Percentiles rank a stretch among this genome's conserved stretches.
phyloP scores from a whole-genome alignment of 2,113 vertebrate species.

The Melanerpes aurifrons region DNA sequence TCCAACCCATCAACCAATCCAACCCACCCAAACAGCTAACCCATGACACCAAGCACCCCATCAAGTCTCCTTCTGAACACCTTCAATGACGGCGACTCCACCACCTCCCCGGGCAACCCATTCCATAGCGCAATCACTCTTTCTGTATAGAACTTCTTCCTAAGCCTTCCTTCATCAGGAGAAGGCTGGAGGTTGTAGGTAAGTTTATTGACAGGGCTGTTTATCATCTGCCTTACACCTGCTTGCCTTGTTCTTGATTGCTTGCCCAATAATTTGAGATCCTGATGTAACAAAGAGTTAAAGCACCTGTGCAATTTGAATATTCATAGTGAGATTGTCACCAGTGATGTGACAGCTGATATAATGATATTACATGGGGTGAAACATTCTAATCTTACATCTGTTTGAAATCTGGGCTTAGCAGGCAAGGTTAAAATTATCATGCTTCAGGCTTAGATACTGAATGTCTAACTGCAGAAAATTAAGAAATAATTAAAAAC shows the following conservation, averaged over 20 bases:
- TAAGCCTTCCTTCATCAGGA: too few species aligned
- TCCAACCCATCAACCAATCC: too few species aligned
- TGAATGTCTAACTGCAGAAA: background rate
- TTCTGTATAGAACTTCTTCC: too few species aligned
- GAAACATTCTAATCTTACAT: background rate
- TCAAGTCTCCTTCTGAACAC: too few species aligned
- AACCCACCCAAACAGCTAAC: too few species aligned
- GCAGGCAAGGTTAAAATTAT: background rate
- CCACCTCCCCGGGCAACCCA: too few species aligned
- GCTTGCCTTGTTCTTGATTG: background rate
- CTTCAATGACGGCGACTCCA: too few species aligned
- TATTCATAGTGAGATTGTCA: background rate
- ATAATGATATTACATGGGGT: background rate
- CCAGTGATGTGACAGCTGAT: background rate
- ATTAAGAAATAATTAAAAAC: background rate
- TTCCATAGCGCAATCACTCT: too few species aligned
- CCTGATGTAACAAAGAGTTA: background rate
- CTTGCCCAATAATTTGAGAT: background rate
- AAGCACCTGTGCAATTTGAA: background rate
- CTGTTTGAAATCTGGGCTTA: background rate
- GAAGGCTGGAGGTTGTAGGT: background rate
- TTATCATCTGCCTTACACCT: background rate
- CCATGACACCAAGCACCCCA: too few species aligned
- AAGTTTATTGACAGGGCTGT: fast-evolving
- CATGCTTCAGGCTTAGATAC: background rate